phyloP scores from a whole-genome alignment of 1,140 invertebrate genomes.

The Hyphantria cunea region DNA sequence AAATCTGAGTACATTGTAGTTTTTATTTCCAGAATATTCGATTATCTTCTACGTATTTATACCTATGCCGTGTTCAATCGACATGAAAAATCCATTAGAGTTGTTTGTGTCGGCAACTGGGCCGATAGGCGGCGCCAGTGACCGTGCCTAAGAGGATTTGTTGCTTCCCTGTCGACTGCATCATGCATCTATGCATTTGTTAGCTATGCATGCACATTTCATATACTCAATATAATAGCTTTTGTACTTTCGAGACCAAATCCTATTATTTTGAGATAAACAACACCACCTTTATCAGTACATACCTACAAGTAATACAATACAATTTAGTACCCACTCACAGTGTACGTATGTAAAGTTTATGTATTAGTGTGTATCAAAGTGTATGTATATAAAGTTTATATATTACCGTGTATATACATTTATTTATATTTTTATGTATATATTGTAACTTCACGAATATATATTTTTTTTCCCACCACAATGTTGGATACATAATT shows the following conservation, averaged over 20 bases:
- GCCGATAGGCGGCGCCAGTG: constrained; percentile 58
- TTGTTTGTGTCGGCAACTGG: constrained; percentile 56
- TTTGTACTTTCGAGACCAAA: not conserved
- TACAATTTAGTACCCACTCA: too few species aligned
- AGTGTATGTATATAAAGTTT: too few species aligned
- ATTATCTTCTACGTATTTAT: constrained; percentile 25
- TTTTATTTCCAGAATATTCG: constrained; percentile 23
- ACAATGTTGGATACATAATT: too few species aligned
- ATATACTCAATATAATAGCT: constrained; percentile 10
- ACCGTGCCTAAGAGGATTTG: constrained; percentile 77
- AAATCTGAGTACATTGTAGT: not conserved
- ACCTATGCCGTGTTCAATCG: constrained; percentile 71
- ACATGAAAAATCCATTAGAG: constrained; percentile 81
- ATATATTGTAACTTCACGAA: too few species aligned
- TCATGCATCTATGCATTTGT: constrained; percentile 43
- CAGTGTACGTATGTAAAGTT: too few species aligned
- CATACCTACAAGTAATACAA: too few species aligned
- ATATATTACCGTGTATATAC: too few species aligned
- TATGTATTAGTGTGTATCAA: too few species aligned
- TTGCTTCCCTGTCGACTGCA: constrained; percentile 57
- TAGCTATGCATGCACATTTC: constrained; percentile 35
- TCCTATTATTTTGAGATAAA: not conserved
- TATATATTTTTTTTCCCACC: too few species aligned
- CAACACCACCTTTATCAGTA: not conserved
- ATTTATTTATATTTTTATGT: too few species aligned